Conservation (phyloP, 2,113 vertebrate genomes). For the Mellivora capensis region DNA sequence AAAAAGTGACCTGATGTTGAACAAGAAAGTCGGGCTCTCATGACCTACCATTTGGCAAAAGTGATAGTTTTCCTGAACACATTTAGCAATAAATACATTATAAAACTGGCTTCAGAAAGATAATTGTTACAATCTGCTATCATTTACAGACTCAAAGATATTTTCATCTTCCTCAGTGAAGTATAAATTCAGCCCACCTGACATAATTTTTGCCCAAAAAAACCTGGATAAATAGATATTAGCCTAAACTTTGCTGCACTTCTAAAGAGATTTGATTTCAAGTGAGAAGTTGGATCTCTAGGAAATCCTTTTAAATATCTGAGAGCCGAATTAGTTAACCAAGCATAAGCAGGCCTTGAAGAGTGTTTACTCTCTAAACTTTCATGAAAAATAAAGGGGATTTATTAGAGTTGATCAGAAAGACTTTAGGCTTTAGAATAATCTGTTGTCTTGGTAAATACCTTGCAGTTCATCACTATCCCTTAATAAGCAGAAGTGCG, state of each 20-base stretch:
- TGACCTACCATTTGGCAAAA: background rate
- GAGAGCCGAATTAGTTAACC: background rate
- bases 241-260: conserved; percentile 72
- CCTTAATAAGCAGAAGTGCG: background rate
- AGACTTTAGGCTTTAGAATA: conserved; percentile 20
- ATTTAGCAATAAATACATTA: background rate
- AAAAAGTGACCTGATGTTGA: background rate
- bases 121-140: background rate
- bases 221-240: background rate
- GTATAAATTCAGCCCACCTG: background rate
- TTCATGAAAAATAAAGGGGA: conserved; percentile 18
- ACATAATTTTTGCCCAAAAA: background rate
- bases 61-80: background rate
- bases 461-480: background rate
- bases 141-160: background rate
- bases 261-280: conserved; percentile 67
- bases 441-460: background rate
- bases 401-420: conserved; percentile 69
- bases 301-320: conserved; percentile 48
- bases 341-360: background rate
- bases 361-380: background rate
- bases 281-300: conserved; percentile 26
- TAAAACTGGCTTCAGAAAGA: background rate
- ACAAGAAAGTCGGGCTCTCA: background rate
- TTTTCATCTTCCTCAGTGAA: background rate